Conservation (phyloP, 2,113 vertebrate species). For the Pristiophorus japonicus region DNA sequence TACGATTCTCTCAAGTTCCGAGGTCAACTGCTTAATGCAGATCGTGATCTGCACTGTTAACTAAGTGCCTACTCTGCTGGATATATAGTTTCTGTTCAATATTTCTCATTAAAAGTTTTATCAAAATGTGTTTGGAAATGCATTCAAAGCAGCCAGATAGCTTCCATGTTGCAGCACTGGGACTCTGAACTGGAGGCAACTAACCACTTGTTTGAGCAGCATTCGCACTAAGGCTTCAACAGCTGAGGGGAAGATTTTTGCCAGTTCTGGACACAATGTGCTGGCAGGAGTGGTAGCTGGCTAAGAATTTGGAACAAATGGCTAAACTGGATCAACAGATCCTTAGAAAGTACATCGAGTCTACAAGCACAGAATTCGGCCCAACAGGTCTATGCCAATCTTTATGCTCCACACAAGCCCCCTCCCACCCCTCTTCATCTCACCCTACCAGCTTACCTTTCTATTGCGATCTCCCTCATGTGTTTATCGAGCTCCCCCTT, state of each 20-base stretch:
- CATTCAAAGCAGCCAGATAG: background rate
- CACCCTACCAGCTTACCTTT: background rate
- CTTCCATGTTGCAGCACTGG: background rate
- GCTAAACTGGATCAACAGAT: background rate
- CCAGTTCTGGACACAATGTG: background rate
- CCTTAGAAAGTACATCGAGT: background rate
- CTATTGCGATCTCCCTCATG: background rate
- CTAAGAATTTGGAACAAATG: background rate
- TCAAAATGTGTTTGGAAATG: background rate
- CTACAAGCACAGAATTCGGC: background rate
- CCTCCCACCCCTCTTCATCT: background rate
- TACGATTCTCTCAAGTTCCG: background rate
- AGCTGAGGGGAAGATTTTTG: background rate
- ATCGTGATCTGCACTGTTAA: background rate
- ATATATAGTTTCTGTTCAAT: background rate
- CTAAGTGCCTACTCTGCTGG: background rate
- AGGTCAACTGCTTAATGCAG: background rate
- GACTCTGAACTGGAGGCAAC: background rate
- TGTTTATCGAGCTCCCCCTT: background rate
- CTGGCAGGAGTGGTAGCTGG: background rate
- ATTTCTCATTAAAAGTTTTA: background rate
- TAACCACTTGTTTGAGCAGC: background rate
- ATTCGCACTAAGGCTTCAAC: background rate
- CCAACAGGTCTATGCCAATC: background rate
- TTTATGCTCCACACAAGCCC: background rate